Evolutionary conservation across 2,888 invertebrate species (phyloP), one percentile per base, ranked within the genome.

Genomic region (Meganola albula): DNA sequence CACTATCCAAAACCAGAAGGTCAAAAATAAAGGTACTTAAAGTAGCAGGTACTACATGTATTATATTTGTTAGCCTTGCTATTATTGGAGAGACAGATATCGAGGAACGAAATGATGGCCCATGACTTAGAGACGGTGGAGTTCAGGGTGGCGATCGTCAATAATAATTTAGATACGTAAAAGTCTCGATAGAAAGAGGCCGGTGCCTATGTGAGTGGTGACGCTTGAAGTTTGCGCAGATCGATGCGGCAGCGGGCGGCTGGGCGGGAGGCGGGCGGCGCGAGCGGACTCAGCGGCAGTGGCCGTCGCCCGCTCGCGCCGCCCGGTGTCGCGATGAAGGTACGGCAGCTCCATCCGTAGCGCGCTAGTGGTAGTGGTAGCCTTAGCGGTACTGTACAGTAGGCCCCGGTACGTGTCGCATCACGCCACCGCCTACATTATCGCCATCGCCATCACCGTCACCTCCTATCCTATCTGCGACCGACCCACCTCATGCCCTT

Each of bases 291-390:
- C 59, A n/a, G n/a, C n/a, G n/a, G n/a, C n/a, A n/a, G 61, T 44
- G 44, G 44, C 53, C 58, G 59, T 60, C 48, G 49, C 44, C 53
- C 58, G 58, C 52, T 37, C 47, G 44, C 52, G 49, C 59, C 55
- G 48, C 59, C 64, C 64, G 69, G 65, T 72, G 79, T 83, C 79
- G 82, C 80, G 67, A 84, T 84, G 84, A 79, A 84, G 84, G 84
- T 84, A 84, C 58, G 68, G 66, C 63, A 59, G 55, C 63, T 68
- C 54, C 71, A 63, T 61, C 63, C 63, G 63, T 79, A 80, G 77
- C 65, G 75, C 71, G 69, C 58, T 80, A 79, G 75, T 69, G 67
- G 58, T 80, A 79, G 75, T 69, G 67, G 74, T 72, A 69, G 72
- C 59, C 62, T 61, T 78, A 75, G 78, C 71, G 63, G 71, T 78